Conservation (phyloP, 2,113 vertebrate species). For the Ovis canadensis region DNA sequence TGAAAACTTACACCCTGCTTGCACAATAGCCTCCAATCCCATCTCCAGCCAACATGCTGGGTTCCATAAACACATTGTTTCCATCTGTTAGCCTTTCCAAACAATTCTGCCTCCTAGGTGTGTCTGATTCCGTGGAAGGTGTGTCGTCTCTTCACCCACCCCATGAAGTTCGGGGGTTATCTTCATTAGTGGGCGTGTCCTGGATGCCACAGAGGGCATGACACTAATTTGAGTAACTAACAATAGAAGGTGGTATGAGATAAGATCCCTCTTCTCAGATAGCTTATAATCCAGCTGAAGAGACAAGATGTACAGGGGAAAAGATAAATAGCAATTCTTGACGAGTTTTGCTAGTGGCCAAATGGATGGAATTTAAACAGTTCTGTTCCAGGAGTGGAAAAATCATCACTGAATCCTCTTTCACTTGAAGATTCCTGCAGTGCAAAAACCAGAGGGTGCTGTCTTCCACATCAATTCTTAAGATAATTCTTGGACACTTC, state of each 20-base stretch:
- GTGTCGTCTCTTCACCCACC: background rate
- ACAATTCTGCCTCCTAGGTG: background rate
- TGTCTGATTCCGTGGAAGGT: background rate
- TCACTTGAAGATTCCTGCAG: background rate
- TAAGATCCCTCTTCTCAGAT: slow-evolving; percentile 29
- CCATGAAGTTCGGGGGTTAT: too few species aligned
- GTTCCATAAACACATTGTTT: background rate
- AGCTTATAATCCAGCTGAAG: background rate
- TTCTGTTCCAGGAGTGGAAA: too few species aligned
- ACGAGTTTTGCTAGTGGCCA: background rate
- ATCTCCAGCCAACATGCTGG: background rate
- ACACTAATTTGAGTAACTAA: background rate
- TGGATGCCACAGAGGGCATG: background rate
- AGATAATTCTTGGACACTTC: background rate
- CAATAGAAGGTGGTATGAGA: background rate
- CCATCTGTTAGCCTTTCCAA: background rate
- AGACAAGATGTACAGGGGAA: background rate
- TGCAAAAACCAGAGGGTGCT: too few species aligned
- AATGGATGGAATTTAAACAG: background rate
- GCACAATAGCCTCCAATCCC: background rate
- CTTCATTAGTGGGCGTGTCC: background rate
- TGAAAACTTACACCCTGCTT: background rate
- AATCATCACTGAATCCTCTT: background rate
- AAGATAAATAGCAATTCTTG: background rate
- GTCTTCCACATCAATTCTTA: background rate